Base-by-base conservation (phyloP, 1,140 invertebrate genomes). In the Drosophila jambulina region DNA sequence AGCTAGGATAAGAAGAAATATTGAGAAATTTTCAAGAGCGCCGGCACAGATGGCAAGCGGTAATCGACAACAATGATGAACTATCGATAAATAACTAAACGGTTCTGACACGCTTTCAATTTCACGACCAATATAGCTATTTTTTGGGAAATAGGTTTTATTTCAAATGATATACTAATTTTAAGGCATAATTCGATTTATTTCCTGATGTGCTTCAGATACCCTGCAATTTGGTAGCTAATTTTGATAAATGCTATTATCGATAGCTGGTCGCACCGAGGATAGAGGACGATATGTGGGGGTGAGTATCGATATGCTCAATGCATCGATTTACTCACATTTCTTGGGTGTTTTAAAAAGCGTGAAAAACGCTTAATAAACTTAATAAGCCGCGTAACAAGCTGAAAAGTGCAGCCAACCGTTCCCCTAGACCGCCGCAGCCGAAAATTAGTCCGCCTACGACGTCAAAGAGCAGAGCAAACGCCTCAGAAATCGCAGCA, bases 271-370 rank as follows among this genome's bases (percentile, higher is more conserved):
- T 19, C 3, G 32, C 32, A n/a, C 36, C 40, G n/a, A 40, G 8
- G 29, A 21, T n/a, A 19, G 3, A 25, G 15, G 23, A 46, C 75
- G 64, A 82, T 70, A 15, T 12, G 43, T 23, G 60, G 64, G 38
- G 19, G 38, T 80, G 60, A 70, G 56, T 84, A 84, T 84, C 81
- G 81, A 84, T 84, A 80, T 27, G 67, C 65, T 61, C 68, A 68
- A 84, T 80, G 82, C 78, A 84, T 84, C 82, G 82, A 85, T 84
- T 84, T 85, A 68, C 83, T 87, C 83, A 87, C 80, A 87, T 87
- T 87, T 87, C 67, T 87, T 87, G 76, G 70, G 83, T 87, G 75
- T 83, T 86, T 87, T 78, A 80, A 84, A 72, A 84, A 84, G 72
- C 80, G 80, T 88, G 84, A 88, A 87, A 87, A 88, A 82, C 79